Evolutionary conservation across 2,113 vertebrate species (phyloP).

Genomic region (Hylia prasina): DNA sequence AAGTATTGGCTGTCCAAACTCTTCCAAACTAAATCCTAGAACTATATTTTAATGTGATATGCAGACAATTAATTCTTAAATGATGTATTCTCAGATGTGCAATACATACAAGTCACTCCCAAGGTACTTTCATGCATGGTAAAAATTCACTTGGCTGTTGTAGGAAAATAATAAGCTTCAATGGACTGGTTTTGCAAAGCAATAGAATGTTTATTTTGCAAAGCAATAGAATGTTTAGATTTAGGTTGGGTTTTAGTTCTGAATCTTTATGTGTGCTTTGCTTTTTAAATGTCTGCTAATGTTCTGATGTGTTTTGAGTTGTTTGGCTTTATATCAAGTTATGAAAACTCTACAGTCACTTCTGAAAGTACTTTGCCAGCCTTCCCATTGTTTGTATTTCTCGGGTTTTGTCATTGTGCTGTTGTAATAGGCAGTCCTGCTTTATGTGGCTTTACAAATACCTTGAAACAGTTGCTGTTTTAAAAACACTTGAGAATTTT

Average conservation of each 20-base stretch:
- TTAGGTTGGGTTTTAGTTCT: not conserved
- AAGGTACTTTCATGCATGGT: not conserved
- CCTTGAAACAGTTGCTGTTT: not conserved
- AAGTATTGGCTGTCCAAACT: not conserved
- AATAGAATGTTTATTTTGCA: not conserved
- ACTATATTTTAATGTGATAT: not conserved
- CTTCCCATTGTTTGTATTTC: not conserved
- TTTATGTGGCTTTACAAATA: not conserved
- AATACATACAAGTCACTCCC: not conserved
- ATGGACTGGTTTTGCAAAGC: not conserved
- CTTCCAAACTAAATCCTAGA: not conserved
- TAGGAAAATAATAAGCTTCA: not conserved
- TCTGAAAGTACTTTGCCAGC: not conserved
- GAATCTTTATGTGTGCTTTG: not conserved
- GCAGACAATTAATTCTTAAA: not conserved
- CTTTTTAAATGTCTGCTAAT: not conserved
- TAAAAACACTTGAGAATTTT: not conserved
- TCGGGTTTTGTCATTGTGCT: not conserved
- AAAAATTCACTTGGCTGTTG: not conserved
- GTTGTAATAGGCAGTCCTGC: not conserved
- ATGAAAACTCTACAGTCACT: not conserved
- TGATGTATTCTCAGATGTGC: too few species aligned
- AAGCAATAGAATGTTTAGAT: not conserved
- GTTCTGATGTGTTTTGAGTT: not conserved
- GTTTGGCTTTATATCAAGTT: not conserved